Conservation (phyloP, 2,888 invertebrate species). For the Tipula lateralis region DNA sequence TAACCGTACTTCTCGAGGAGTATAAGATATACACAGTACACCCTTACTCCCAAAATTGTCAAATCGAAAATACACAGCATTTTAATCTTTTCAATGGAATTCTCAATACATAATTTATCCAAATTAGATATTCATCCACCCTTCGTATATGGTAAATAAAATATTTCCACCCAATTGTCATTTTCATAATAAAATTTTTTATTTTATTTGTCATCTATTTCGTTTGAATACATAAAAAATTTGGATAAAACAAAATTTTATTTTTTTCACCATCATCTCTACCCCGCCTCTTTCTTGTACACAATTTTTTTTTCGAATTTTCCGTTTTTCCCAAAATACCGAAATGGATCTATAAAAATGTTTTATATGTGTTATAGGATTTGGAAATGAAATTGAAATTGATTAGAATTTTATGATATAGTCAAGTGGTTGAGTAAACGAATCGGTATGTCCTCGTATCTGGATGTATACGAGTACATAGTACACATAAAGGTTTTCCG, state of each 20-base stretch:
- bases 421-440: background rate
- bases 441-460: too few species aligned
- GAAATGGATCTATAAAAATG: background rate
- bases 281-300: background rate
- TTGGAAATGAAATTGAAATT: background rate
- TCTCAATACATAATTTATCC: background rate
- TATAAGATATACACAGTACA: background rate
- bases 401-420: conserved; percentile 16
- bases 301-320: background rate
- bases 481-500: background rate
- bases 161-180: conserved; percentile 13
- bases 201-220: conserved; percentile 5
- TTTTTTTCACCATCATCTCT: background rate
- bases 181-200: conserved; percentile 20
- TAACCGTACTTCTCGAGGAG: background rate
- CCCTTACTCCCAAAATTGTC: background rate
- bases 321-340: background rate
- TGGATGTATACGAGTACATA: background rate
- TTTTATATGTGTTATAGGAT: background rate
- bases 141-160: background rate
- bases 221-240: conserved; percentile 24
- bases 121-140: conserved; percentile 24
- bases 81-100: conserved; percentile 19
- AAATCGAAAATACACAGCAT: background rate
- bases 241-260: background rate